Evolutionary conservation across 2,797 vertebrate genomes (phyloP), one percentile per base, ranked within the genome.

Genomic region (Gymnothorax javanicus): DNA sequence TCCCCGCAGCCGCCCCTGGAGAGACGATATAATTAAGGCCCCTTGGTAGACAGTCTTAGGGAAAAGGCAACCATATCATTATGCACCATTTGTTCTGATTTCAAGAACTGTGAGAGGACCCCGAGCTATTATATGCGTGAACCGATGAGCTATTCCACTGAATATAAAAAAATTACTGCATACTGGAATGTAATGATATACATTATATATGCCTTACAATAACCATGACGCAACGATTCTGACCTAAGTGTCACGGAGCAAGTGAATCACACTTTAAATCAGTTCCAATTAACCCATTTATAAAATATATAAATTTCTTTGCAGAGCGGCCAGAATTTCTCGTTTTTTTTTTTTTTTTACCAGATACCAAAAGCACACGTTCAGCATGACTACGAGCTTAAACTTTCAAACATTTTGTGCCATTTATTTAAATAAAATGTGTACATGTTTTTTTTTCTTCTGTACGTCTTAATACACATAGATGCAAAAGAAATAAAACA

Each of bases 351-450:
- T 62, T 62, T 27, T 11, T 8, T 0, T 25, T 67, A 23, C 5
- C 2, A 2, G 4, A 33, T 71, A 25, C 73, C 13, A 43, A 75
- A 43, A 50, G 13, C 33, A 43, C 73, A 75, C 52, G 75, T 52
- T 79, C 17, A 50, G 8, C 23, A 23, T 2, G 5, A 15, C 0
- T 13, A 79, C 33, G 64, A 67, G 23, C 15, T 15, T 20, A 50
- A 6, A 52, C 33, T 15, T 50, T 52, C 15, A 23, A 11, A 33
- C 50, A 79, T 79, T 79, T 33, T 43, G 33, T 79, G 75, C 43
- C 25, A 79, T 79, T 79, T 79, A 79, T 79, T 79, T 50, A 52
- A 79, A 79, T 79, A 79, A 79, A 79, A 52, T 79, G 75, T 79
- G 7, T 79, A 79, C 75, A 79, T 75, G 33, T n/a, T 79, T 79